phyloP scores from a whole-genome alignment of 2,113 vertebrate species.

The Caranx melampygus region DNA sequence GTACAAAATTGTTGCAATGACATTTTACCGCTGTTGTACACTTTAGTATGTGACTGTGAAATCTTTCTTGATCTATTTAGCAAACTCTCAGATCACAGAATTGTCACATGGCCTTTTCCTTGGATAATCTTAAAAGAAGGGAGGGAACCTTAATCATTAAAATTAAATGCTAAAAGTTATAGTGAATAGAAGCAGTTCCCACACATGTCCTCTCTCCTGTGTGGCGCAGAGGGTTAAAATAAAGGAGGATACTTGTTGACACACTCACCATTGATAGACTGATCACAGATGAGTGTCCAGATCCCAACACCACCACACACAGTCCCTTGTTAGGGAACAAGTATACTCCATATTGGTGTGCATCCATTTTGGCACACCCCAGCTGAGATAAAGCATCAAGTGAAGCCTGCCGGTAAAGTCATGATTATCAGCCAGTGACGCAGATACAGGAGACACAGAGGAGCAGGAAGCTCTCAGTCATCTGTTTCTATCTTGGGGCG shows the following conservation, averaged over 20 bases:
- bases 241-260: constrained; percentile 55
- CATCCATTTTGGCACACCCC: constrained; percentile 57
- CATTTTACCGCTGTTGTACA: no score
- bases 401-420: constrained; percentile 71
- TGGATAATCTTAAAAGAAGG: background rate
- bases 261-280: constrained; percentile 41
- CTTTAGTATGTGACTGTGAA: no score
- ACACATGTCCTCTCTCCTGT: constrained; percentile 5
- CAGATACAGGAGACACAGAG: constrained; percentile 63
- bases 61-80: background rate
- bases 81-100: background rate
- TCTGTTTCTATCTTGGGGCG: constrained; percentile 71
- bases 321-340: constrained; percentile 48
- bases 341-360: constrained; percentile 32
- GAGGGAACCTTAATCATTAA: background rate
- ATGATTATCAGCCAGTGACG: constrained; percentile 69
- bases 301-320: constrained; percentile 39
- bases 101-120: background rate
- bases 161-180: background rate
- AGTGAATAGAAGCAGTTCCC: background rate
- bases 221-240: constrained; percentile 19
- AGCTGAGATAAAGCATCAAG: constrained; percentile 73
- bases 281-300: constrained; percentile 52
- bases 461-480: constrained; percentile 67
- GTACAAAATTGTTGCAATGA: no score